Percentiles rank a stretch among this genome's conserved stretches.
Evolutionary conservation across 2,797 vertebrate genomes (phyloP).

Genomic region (Staurois parvus): DNA sequence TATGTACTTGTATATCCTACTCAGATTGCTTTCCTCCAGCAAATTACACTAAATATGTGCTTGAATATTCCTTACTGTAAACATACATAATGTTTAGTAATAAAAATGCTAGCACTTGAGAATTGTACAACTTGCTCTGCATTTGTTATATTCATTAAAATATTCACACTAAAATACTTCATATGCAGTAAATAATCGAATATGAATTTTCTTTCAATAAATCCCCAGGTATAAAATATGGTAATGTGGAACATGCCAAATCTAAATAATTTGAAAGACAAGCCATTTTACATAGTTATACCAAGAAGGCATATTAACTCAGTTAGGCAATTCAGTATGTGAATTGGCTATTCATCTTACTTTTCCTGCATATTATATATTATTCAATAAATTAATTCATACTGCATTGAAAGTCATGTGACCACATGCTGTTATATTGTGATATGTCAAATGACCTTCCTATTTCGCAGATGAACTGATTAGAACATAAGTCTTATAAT

Average conservation of each 20-base stretch:
- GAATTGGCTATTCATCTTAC: neutral
- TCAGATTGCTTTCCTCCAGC: neutral
- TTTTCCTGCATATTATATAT: neutral
- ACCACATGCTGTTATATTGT: conserved; percentile 8
- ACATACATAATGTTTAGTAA: neutral
- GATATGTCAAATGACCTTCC: neutral
- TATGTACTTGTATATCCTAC: neutral
- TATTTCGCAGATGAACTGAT: neutral
- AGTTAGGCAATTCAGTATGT: neutral
- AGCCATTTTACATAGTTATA: conserved; percentile 15
- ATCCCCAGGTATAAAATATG: conserved; percentile 6
- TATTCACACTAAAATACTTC: neutral
- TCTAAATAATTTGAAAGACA: conserved; percentile 21
- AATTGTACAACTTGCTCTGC: neutral
- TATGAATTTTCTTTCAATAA: neutral
- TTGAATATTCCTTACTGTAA: neutral
- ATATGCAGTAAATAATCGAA: neutral
- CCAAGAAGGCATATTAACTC: conserved; percentile 1
- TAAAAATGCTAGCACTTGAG: neutral
- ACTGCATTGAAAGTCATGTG: neutral
- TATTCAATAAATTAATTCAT: neutral
- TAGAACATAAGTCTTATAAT: neutral
- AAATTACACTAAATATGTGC: neutral
- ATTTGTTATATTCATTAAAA: neutral
- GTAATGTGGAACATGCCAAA: neutral